Evolutionary conservation across 2,797 vertebrate species (phyloP).

Genomic region (Salmo trutta): DNA sequence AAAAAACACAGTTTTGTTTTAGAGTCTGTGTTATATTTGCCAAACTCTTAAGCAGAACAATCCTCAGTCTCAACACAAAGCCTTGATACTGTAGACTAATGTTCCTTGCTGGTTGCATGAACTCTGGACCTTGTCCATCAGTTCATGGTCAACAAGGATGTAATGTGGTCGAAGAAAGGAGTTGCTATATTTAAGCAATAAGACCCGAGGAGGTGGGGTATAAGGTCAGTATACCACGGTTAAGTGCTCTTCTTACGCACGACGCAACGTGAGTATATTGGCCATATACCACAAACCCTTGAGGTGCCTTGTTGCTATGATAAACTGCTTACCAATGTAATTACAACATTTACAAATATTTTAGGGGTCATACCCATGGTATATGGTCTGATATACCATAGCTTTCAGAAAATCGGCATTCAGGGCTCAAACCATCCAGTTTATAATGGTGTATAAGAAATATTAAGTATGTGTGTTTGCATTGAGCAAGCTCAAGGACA

Average conservation of each 20-base stretch:
- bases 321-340: too few species aligned
- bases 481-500: constrained; percentile 43
- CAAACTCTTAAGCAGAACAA: constrained; percentile 69
- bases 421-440: too few species aligned
- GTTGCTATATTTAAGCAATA: constrained; percentile 61
- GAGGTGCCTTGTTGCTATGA: too few species aligned
- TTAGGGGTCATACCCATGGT: too few species aligned
- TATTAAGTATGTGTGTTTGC: constrained; percentile 59
- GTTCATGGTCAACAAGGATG: constrained; percentile 67
- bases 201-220: too few species aligned
- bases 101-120: constrained; percentile 76
- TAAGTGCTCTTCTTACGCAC: too few species aligned
- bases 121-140: constrained; percentile 59
- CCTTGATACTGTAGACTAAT: constrained; percentile 76
- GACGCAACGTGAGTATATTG: too few species aligned
- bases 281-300: too few species aligned
- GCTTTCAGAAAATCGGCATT: too few species aligned
- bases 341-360: too few species aligned
- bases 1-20: constrained; percentile 52
- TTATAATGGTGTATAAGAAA: constrained; percentile 17
- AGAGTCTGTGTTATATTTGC: constrained; percentile 67
- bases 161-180: constrained; percentile 65
- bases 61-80: constrained; percentile 69
- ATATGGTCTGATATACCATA: too few species aligned
- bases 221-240: too few species aligned